A percentile compares a stretch with the other conserved stretches of the same genome.
Evolutionary conservation across 1,140 invertebrate genomes (phyloP).

Genomic region (Drosophila elegans): DNA sequence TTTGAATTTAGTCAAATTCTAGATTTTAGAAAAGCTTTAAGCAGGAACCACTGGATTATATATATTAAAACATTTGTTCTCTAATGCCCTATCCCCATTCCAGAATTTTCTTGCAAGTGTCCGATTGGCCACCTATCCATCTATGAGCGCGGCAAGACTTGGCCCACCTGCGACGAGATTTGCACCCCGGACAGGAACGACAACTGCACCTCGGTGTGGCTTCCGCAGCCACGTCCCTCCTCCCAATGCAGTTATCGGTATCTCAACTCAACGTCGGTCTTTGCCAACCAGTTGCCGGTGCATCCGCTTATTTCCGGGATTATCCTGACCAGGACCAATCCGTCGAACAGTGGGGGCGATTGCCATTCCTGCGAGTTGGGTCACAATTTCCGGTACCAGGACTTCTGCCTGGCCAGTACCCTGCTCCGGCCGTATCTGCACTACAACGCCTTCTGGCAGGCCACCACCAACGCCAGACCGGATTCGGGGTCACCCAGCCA

Average conservation of each 20-base stretch:
- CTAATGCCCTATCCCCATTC: neutral
- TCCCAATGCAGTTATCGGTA: slow-evolving; percentile 44
- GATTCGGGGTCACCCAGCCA: slow-evolving; percentile 23
- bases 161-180: slow-evolving; percentile 63
- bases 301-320: slow-evolving; percentile 35
- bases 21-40: too few relatives aligned
- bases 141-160: slow-evolving; percentile 61
- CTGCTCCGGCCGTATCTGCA: slow-evolving; percentile 74
- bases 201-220: slow-evolving; percentile 38
- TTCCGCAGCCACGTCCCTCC: slow-evolving; percentile 12
- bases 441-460: slow-evolving; percentile 76
- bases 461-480: slow-evolving; percentile 22
- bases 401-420: slow-evolving; percentile 73
- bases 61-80: too few relatives aligned
- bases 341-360: slow-evolving; percentile 41
- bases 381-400: slow-evolving; percentile 71
- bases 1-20: too few relatives aligned
- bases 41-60: too few relatives aligned
- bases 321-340: slow-evolving; percentile 43
- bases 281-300: slow-evolving; percentile 24
- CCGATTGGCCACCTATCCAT: slow-evolving; percentile 49
- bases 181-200: slow-evolving; percentile 36
- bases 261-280: slow-evolving; percentile 44
- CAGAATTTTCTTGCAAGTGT: slow-evolving; percentile 69
- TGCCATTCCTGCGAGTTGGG: slow-evolving; percentile 58